phyloP scores from a whole-genome alignment of 1,140 invertebrate species.

The Aphaenogaster ashmeadi region DNA sequence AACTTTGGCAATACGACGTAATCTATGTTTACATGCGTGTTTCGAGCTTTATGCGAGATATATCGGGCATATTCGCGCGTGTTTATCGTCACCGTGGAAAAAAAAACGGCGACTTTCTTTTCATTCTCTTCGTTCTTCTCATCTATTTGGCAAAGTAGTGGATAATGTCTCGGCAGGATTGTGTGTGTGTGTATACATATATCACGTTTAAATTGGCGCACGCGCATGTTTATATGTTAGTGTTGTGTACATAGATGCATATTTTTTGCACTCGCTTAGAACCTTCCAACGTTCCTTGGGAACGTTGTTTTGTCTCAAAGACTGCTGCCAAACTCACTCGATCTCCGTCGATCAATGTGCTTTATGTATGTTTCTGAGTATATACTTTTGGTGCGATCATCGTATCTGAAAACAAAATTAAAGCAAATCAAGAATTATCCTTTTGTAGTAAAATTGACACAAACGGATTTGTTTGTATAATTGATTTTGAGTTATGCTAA shows the following conservation, averaged over 20 bases:
- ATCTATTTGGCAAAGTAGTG: conserved; percentile 49
- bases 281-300: conserved; percentile 9
- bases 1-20: conserved; percentile 83
- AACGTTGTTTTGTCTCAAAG: conserved; percentile 88
- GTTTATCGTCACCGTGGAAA: background rate
- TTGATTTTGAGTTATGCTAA: background rate
- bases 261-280: conserved; percentile 47
- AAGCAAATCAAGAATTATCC: background rate
- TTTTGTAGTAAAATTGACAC: background rate
- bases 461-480: background rate
- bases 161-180: conserved; percentile 43
- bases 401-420: conserved; percentile 87
- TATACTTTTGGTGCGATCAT: conserved; percentile 91
- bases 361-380: conserved; percentile 92
- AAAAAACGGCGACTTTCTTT: conserved; percentile 4
- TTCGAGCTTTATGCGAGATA: background rate
- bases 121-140: conserved; percentile 1
- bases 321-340: conserved; percentile 89
- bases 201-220: background rate
- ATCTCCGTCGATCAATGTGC: conserved; percentile 89
- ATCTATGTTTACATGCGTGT: background rate
- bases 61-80: conserved; percentile 47
- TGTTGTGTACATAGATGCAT: conserved; percentile 23
- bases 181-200: background rate
- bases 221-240: background rate